Conservation (phyloP, 2,113 vertebrate genomes). For the Donacobius atricapilla region DNA sequence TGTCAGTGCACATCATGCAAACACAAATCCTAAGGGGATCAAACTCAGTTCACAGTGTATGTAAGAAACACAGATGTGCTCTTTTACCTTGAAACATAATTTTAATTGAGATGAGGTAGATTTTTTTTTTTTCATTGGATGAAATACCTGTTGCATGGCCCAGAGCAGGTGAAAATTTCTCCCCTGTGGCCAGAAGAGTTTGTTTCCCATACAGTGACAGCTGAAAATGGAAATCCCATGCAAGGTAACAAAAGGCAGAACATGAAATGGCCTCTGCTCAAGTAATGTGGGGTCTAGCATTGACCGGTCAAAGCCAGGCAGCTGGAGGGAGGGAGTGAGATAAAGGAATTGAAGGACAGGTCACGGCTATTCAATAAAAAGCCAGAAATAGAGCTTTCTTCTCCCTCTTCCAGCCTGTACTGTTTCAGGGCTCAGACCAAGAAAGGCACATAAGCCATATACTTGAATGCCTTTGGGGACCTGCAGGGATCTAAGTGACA, state of each 20-base stretch:
- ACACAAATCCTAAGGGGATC: background rate
- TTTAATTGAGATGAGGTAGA: background rate
- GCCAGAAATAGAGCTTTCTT: background rate
- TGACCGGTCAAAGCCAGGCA: background rate
- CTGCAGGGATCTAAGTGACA: background rate
- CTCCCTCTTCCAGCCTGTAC: background rate
- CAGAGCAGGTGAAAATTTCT: background rate
- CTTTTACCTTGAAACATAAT: background rate
- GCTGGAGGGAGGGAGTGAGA: background rate
- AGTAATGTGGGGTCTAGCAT: background rate
- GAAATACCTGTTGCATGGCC: background rate
- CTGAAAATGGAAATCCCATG: background rate
- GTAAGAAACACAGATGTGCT: background rate
- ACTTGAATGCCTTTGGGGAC: background rate
- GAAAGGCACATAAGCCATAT: accelerated
- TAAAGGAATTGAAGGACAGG: background rate
- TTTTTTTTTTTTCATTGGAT: background rate
- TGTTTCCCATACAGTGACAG: background rate
- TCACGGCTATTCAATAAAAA: background rate
- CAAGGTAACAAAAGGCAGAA: background rate
- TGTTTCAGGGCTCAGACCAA: background rate
- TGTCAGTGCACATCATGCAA: background rate
- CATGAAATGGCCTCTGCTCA: background rate
- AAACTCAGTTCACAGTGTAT: background rate
- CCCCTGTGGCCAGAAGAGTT: background rate